Conservation (phyloP, 1,140 invertebrate genomes). For the Drosophila arawakana region DNA sequence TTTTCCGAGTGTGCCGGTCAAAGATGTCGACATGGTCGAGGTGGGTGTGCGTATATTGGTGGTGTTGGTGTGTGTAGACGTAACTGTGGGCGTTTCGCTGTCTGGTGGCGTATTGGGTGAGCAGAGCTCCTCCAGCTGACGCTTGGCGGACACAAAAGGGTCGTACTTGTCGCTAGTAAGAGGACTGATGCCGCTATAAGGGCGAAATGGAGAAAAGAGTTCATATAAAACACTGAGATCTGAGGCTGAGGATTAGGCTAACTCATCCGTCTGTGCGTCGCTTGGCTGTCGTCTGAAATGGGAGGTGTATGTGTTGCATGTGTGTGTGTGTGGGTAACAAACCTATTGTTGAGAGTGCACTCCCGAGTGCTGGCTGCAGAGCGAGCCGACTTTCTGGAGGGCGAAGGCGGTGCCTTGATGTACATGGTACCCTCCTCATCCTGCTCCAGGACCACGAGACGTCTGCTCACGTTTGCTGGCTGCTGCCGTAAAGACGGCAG, state of each 20-base stretch:
- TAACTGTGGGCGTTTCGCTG: slow-evolving; percentile 31
- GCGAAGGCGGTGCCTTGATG: slow-evolving; percentile 39
- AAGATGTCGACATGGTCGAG: slow-evolving; percentile 31
- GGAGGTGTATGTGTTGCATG: background rate
- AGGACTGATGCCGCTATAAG: slow-evolving; percentile 72
- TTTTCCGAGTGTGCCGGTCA: slow-evolving; percentile 58
- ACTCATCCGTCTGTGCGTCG: slow-evolving; percentile 45
- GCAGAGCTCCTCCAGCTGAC: slow-evolving; percentile 89
- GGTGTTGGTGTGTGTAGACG: slow-evolving; percentile 1
- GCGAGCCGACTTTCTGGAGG: slow-evolving; percentile 3
- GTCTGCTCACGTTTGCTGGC: slow-evolving; percentile 38
- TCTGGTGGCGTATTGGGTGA: slow-evolving; percentile 81
- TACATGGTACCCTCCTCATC: slow-evolving; percentile 54
- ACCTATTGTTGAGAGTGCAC: slow-evolving; percentile 35
- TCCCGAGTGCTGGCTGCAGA: slow-evolving; percentile 5
- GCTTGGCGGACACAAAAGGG: slow-evolving; percentile 88
- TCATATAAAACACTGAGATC: background rate
- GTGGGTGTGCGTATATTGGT: slow-evolving; percentile 40
- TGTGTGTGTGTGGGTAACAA: slow-evolving; percentile 33
- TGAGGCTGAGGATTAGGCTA: background rate
- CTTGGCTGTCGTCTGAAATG: slow-evolving; percentile 55
- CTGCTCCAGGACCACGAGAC: slow-evolving; percentile 46
- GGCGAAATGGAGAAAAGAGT: slow-evolving; percentile 2
- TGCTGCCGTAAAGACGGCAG: slow-evolving; percentile 22
- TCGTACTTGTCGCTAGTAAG: slow-evolving; percentile 85